phyloP scores from a whole-genome alignment of 2,797 vertebrate species.

The Manis javanica region DNA sequence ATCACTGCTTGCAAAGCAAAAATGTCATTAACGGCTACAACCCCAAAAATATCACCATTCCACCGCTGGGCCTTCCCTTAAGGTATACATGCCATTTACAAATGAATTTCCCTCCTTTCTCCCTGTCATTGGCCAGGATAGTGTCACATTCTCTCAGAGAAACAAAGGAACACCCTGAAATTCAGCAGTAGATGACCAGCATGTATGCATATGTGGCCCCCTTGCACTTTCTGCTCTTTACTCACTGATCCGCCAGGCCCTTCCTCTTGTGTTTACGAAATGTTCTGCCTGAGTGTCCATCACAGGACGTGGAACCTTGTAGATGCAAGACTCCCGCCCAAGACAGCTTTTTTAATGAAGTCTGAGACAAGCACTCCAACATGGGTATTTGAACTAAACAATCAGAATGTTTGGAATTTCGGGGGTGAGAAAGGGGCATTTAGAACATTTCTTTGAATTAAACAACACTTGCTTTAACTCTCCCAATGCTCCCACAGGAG shows the following conservation, averaged over 20 bases:
- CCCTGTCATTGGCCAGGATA: neutral
- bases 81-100: neutral
- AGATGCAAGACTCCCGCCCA: neutral
- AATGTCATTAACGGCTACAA: neutral
- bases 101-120: neutral
- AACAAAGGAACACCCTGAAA: neutral
- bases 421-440: no score
- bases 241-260: fast-evolving
- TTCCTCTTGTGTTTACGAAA: neutral
- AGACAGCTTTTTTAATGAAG: neutral
- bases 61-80: neutral
- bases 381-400: neutral
- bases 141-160: neutral
- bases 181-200: neutral
- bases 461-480: neutral
- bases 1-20: neutral
- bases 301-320: fast-evolving
- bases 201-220: no score
- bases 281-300: neutral
- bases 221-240: neutral
- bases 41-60: neutral
- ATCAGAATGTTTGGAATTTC: neutral
- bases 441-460: neutral
- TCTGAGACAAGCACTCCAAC: neutral
- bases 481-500: neutral